Conservation (phyloP, 2,888 invertebrate species). For the Caenorhabditis sinica region DNA sequence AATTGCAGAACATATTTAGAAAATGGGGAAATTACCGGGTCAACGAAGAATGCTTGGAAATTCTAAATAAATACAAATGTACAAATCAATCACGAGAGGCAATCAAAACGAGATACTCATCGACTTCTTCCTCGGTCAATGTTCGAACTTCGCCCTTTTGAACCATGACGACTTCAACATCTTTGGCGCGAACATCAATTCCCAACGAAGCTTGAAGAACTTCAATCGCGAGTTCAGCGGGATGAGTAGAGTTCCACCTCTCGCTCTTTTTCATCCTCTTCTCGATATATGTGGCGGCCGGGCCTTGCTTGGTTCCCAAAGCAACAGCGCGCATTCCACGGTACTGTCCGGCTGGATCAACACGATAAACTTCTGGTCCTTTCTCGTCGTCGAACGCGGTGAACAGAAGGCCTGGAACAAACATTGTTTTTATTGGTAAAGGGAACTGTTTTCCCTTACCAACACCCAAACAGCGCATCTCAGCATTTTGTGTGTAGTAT, state of each 20-base stretch:
- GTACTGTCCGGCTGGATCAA: conserved; percentile 93
- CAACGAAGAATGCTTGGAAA: conserved; percentile 5
- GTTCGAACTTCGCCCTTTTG: conserved; percentile 89
- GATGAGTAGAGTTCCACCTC: conserved; percentile 90
- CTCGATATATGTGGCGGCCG: conserved; percentile 96
- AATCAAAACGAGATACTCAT: conserved; percentile 80
- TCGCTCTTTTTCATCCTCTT: conserved; percentile 94
- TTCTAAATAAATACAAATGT: conserved; percentile 14
- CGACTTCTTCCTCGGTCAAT: conserved; percentile 79
- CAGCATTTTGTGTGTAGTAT: conserved; percentile 99
- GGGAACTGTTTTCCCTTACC: conserved; percentile 84
- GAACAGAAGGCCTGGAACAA: conserved; percentile 90
- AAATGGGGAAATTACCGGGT: neutral
- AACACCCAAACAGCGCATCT: conserved; percentile 97
- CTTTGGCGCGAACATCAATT: conserved; percentile 96
- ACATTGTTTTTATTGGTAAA: neutral
- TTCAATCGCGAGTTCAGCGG: conserved; percentile 86
- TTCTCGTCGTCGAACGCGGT: conserved; percentile 91
- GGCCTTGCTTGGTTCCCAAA: conserved; percentile 94
- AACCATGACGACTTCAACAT: conserved; percentile 96
- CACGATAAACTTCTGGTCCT: conserved; percentile 93
- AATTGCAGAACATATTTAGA: neutral
- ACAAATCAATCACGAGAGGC: conserved; percentile 81
- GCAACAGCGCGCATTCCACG: conserved; percentile 94
- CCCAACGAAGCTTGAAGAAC: conserved; percentile 93